phyloP scores from a whole-genome alignment of 2,113 vertebrate genomes.

The Taxidea taxus region DNA sequence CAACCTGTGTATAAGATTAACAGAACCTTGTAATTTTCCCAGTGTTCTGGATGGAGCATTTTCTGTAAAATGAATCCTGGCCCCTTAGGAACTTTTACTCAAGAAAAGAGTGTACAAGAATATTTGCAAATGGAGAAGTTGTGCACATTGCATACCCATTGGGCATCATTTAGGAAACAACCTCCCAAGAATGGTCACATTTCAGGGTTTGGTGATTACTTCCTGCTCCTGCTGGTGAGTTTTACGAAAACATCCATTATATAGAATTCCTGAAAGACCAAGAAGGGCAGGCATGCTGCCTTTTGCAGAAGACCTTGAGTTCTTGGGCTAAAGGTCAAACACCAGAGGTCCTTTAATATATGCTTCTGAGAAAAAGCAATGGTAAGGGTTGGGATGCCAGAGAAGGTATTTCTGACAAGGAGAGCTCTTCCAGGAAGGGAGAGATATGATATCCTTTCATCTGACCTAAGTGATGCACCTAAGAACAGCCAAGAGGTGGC shows the following conservation, averaged over 20 bases:
- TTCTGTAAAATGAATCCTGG: not conserved
- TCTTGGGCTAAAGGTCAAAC: not conserved
- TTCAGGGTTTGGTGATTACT: not conserved
- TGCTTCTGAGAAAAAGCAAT: not conserved
- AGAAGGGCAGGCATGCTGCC: not conserved
- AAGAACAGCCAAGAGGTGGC: not conserved
- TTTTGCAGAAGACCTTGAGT: not conserved
- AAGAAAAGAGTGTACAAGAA: not conserved
- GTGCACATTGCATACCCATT: fast-evolving
- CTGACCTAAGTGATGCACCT: not conserved
- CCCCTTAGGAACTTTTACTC: not conserved
- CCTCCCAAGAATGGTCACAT: not conserved
- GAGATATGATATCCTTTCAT: not conserved
- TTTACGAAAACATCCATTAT: not conserved
- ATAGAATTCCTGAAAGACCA: not conserved
- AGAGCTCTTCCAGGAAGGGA: not conserved
- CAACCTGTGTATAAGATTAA: not conserved
- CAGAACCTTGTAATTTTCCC: not conserved
- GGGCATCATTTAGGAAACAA: not conserved
- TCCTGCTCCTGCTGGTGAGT: not conserved
- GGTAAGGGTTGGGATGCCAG: not conserved
- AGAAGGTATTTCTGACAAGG: not conserved
- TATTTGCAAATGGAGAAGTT: not conserved
- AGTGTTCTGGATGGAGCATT: not conserved
- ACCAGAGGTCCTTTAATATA: not conserved